These are phyloP conservation scores for Monochamus alternatus DNA, from an alignment of 2,888 invertebrate species.

Conservation along the genomic window DNA sequence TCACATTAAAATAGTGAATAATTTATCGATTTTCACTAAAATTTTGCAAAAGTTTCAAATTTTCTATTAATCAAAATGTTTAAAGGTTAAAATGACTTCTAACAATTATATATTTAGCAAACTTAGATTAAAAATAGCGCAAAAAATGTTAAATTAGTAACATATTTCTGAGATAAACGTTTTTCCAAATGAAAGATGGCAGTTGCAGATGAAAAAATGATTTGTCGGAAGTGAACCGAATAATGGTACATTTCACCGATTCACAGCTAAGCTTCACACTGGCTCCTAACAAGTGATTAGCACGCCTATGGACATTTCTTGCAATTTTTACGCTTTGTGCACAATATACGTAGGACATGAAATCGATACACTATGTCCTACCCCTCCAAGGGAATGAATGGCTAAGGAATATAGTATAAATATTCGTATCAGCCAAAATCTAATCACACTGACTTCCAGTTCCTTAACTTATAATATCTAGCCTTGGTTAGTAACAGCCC, in stretches of 20 bases:
- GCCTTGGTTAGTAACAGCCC: neutral
- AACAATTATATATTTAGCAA: too few species aligned
- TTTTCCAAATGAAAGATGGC: neutral
- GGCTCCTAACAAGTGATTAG: neutral
- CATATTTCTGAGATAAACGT: neutral
- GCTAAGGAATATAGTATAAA: conserved; percentile 9
- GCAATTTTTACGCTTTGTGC: conserved; percentile 15
- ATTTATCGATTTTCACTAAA: neutral
- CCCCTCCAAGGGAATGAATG: conserved; percentile 8
- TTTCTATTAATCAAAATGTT: neutral
- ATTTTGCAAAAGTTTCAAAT: neutral
- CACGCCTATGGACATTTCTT: conserved; percentile 6
- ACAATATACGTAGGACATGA: conserved; percentile 16
- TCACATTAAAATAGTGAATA: neutral
- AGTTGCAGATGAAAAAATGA: neutral
- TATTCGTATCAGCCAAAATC: conserved; percentile 2
- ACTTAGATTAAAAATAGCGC: too few species aligned
- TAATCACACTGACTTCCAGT: conserved; percentile 4
- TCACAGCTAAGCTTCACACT: neutral
- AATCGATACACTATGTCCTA: conserved; percentile 4
- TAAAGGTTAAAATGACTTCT: too few species aligned
- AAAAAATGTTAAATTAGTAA: too few species aligned
- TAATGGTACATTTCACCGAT: neutral
- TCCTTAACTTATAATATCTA: neutral
- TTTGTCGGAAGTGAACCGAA: neutral